A percentile compares a stretch with the other conserved stretches of the same genome.
Conservation (phyloP, 2,797 vertebrate species). For the Gobionotothen gibberifrons region DNA sequence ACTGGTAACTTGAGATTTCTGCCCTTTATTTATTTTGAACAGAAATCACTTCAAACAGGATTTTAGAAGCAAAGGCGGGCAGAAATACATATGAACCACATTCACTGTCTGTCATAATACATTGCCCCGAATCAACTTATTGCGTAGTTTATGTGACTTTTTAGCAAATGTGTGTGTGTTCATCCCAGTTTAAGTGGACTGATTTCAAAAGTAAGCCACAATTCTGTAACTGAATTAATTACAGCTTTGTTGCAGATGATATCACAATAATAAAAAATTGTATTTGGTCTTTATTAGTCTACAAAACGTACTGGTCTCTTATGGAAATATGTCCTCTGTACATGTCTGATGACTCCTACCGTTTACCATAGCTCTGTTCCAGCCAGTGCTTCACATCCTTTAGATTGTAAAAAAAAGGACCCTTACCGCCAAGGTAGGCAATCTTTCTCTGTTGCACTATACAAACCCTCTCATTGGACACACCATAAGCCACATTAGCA, state of each 20-base stretch:
- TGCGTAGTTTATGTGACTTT: not conserved
- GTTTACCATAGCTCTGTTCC: conserved; percentile 90
- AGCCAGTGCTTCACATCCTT: conserved; percentile 93
- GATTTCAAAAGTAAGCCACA: conserved; percentile 43
- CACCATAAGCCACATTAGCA: conserved; percentile 94
- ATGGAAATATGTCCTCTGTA: conserved; percentile 76
- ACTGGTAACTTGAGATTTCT: conserved; percentile 54
- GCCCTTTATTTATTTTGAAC: conserved; percentile 51
- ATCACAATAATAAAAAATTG: conserved; percentile 77
- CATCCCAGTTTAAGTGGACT: conserved; percentile 33
- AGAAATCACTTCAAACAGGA: conserved; percentile 9
- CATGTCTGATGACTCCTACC: conserved; percentile 75
- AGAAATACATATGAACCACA: conserved; percentile 34
- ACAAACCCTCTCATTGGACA: conserved; percentile 95
- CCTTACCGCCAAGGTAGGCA: conserved; percentile 94
- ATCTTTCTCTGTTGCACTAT: conserved; percentile 95
- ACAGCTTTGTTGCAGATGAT: conserved; percentile 19
- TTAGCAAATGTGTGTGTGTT: not conserved
- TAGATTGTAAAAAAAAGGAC: conserved; percentile 95
- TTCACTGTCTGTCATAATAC: conserved; percentile 17
- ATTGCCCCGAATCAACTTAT: not conserved
- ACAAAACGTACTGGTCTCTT: conserved; percentile 49
- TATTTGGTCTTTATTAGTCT: conserved; percentile 17
- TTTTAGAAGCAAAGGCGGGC: conserved; percentile 18
- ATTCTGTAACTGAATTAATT: conserved; percentile 33